Evolutionary conservation across 2,113 vertebrate species (phyloP).

Genomic region (Erpornis zantholeuca): DNA sequence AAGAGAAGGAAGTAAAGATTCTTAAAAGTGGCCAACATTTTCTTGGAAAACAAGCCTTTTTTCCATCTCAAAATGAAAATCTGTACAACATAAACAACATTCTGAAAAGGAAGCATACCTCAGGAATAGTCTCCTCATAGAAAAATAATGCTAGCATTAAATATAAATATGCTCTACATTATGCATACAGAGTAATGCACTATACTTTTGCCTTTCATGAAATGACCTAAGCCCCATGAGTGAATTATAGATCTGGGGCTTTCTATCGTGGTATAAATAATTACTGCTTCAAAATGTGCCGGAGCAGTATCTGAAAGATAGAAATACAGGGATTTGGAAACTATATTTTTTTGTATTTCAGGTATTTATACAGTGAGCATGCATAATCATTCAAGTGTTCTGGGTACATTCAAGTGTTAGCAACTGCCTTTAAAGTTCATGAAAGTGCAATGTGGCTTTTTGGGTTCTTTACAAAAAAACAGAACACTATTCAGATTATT

Average conservation of each 20-base stretch:
- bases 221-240: slow-evolving; percentile 2
- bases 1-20: background rate
- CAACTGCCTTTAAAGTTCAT: background rate
- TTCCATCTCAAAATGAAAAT: background rate
- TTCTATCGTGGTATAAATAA: slow-evolving; percentile 23
- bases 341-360: background rate
- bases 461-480: background rate
- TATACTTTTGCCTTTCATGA: slow-evolving; percentile 10
- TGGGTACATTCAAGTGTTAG: background rate
- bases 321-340: background rate
- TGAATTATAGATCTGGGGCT: slow-evolving; percentile 18
- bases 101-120: background rate
- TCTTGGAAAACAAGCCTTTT: background rate
- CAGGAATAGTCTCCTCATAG: background rate
- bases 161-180: slow-evolving; percentile 46
- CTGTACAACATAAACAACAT: background rate
- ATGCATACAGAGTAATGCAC: slow-evolving; percentile 39
- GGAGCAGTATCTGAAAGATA: background rate
- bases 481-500: background rate
- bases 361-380: background rate
- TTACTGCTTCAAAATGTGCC: slow-evolving; percentile 4
- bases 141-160: slow-evolving; percentile 28
- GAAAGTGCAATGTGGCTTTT: background rate
- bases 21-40: background rate
- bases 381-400: background rate